Percentiles rank a stretch among this genome's conserved stretches.
Evolutionary conservation across 2,888 invertebrate genomes (phyloP).

Genomic region (Exephanes ischioxanthus): DNA sequence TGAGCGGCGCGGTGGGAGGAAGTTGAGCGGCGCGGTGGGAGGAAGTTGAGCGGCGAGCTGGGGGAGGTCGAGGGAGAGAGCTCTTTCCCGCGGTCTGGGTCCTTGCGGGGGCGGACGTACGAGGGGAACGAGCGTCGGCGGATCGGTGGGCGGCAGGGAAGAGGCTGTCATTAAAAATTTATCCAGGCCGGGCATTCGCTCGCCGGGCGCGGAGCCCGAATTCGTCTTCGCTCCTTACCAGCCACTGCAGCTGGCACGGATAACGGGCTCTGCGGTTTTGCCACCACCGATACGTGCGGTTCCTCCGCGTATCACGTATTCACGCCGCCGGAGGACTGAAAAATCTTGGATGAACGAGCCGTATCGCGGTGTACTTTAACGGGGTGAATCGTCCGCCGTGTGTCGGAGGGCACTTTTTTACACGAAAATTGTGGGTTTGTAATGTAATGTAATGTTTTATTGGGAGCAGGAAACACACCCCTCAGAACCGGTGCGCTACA

Average conservation of each 20-base stretch:
- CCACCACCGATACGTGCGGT: slow-evolving; percentile 43
- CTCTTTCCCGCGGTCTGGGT: slow-evolving; percentile 37
- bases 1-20: slow-evolving; percentile 43
- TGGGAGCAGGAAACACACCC: no score
- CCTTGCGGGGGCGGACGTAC: slow-evolving; percentile 20
- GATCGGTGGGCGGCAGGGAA: slow-evolving; percentile 13
- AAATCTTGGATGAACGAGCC: slow-evolving; percentile 16
- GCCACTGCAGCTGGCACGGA: slow-evolving; percentile 24
- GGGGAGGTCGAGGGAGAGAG: background rate
- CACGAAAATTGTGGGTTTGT: no score
- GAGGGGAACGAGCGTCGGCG: slow-evolving; percentile 26
- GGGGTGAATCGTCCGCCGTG: background rate
- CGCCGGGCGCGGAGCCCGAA: slow-evolving; percentile 58
- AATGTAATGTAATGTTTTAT: no score
- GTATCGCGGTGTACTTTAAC: background rate
- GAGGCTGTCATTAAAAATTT: slow-evolving; percentile 65
- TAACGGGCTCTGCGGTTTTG: slow-evolving; percentile 51
- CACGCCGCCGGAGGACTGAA: slow-evolving; percentile 14
- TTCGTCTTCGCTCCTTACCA: slow-evolving; percentile 60
- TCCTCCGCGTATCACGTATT: slow-evolving; percentile 4
- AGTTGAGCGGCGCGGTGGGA: slow-evolving; percentile 4
- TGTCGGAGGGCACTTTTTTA: background rate
- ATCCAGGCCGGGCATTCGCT: slow-evolving; percentile 57
- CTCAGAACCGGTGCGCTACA: no score
- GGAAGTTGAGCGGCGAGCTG: slow-evolving; percentile 1